Evolutionary conservation across 1,140 invertebrate species (phyloP).

Genomic region (Caenorhabditis briggsae): DNA sequence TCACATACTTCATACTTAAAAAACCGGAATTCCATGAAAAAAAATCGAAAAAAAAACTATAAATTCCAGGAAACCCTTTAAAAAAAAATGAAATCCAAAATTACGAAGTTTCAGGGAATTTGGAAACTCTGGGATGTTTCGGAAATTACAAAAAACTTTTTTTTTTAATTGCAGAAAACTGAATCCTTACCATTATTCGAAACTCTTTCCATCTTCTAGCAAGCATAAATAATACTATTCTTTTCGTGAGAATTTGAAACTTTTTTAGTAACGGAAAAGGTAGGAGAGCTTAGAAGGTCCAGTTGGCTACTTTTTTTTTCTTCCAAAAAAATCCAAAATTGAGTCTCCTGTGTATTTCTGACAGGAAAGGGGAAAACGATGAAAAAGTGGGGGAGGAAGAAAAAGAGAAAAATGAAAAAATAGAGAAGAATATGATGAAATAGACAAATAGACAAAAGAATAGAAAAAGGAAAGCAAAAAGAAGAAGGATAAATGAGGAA

Average conservation of each 20-base stretch:
- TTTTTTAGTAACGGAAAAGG: background rate
- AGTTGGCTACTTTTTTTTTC: slow-evolving; percentile 14
- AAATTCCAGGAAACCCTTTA: no score
- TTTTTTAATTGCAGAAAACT: no score
- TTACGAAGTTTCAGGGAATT: no score
- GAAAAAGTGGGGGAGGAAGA: background rate
- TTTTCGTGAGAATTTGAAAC: background rate
- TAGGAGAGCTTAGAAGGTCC: no score
- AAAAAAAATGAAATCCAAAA: no score
- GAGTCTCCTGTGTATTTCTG: background rate
- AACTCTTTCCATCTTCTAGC: background rate
- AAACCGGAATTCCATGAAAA: no score
- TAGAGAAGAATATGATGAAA: background rate
- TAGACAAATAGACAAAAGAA: background rate
- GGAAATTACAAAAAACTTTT: no score
- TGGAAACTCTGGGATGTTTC: no score
- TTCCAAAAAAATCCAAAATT: slow-evolving; percentile 13
- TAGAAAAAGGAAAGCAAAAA: background rate
- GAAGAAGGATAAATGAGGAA: background rate
- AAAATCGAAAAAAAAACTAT: no score
- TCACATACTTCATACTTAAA: no score
- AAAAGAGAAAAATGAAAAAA: background rate
- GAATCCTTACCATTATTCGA: background rate
- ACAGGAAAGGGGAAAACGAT: background rate
- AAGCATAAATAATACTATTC: background rate